Percentiles rank a stretch among this genome's conserved stretches.
Evolutionary conservation across 2,888 invertebrate species (phyloP).

Genomic region (Plebejus argus): DNA sequence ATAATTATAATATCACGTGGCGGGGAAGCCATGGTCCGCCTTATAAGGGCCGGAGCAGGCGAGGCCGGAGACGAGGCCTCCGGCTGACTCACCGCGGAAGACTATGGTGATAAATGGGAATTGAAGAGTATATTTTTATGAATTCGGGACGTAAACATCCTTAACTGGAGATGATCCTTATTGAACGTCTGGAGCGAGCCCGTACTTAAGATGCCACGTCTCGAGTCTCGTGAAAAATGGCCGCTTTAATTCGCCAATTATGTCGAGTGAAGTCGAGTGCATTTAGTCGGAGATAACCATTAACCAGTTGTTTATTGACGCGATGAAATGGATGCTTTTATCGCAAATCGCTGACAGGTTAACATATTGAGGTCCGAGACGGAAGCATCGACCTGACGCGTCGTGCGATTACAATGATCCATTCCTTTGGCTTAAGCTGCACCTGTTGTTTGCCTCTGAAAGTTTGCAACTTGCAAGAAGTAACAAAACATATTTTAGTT

Average conservation of each 20-base stretch:
- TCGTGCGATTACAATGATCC: neutral
- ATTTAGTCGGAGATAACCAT: neutral
- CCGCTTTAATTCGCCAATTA: constrained; percentile 1
- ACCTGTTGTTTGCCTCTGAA: neutral
- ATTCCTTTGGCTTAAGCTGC: neutral
- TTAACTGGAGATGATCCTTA: constrained; percentile 31
- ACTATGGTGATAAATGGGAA: constrained; percentile 43
- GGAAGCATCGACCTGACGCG: neutral
- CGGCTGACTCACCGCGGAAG: constrained; percentile 65
- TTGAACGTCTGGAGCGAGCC: neutral
- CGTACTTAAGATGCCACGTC: neutral
- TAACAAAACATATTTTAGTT: neutral
- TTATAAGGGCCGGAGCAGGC: constrained; percentile 58
- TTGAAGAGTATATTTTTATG: constrained; percentile 40
- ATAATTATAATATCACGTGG: constrained; percentile 55
- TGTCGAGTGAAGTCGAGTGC: neutral
- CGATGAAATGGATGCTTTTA: constrained; percentile 1
- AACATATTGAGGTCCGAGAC: neutral
- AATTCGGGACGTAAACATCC: constrained; percentile 33
- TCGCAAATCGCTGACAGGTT: constrained; percentile 13
- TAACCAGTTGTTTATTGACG: constrained; percentile 10
- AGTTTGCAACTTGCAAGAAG: neutral
- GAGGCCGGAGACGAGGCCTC: constrained; percentile 39
- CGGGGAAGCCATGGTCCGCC: constrained; percentile 53
- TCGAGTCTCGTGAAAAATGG: constrained; percentile 1